A percentile compares a stretch with the other conserved stretches of the same genome.
phyloP scores from a whole-genome alignment of 2,888 invertebrate genomes.

The Malthinus flaveolus region DNA sequence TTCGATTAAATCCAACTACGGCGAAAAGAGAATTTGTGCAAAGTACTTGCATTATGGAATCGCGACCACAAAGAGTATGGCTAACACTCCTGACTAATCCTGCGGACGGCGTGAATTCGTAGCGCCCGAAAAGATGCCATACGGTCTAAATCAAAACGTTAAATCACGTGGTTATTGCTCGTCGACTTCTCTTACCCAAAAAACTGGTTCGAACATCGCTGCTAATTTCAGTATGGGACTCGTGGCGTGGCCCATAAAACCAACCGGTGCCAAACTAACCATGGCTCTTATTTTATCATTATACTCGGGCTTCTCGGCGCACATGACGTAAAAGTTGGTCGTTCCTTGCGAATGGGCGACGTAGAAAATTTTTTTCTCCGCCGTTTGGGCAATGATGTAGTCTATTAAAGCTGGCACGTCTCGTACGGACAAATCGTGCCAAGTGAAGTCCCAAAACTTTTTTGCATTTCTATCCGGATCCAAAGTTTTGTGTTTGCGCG shows the following conservation, averaged over 20 bases:
- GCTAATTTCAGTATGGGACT: constrained; percentile 23
- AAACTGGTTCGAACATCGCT: constrained; percentile 46
- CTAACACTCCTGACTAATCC: constrained; percentile 59
- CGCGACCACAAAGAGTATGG: constrained; percentile 60
- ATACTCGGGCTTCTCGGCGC: constrained; percentile 6
- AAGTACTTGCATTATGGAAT: constrained; percentile 59
- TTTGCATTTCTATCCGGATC: constrained; percentile 8
- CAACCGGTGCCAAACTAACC: constrained; percentile 76
- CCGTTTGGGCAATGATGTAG: constrained; percentile 55
- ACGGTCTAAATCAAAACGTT: not conserved
- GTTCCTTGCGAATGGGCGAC: constrained; percentile 20
- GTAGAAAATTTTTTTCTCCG: constrained; percentile 15
- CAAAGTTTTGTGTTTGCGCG: constrained; percentile 54
- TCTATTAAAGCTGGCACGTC: constrained; percentile 82
- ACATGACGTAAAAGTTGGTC: constrained; percentile 10
- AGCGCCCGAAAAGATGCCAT: constrained; percentile 52
- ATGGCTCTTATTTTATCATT: constrained; percentile 44
- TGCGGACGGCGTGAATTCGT: constrained; percentile 67
- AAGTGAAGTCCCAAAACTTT: constrained; percentile 57
- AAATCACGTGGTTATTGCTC: not conserved
- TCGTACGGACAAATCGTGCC: constrained; percentile 75
- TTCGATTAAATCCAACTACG: constrained; percentile 63
- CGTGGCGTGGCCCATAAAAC: constrained; percentile 53
- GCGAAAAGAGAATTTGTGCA: constrained; percentile 71
- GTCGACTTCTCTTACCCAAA: not conserved